Conservation (phyloP, 2,888 invertebrate species). For the Villa cingulata region DNA sequence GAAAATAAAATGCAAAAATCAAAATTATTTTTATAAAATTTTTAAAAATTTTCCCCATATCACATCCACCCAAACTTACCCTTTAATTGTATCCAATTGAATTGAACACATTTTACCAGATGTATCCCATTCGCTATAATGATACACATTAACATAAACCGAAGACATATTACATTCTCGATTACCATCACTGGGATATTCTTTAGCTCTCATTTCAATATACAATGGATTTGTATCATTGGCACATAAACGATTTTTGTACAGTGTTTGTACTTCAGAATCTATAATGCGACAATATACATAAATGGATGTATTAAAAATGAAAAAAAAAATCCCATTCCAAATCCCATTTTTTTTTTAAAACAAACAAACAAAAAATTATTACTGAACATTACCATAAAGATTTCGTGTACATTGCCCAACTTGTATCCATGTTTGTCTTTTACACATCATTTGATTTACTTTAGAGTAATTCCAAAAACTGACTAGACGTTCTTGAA, state of each 20-base stretch:
- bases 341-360: no score
- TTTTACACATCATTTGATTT: conserved; percentile 21
- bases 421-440: conserved; percentile 25
- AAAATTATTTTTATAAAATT: background rate
- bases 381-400: conserved; percentile 19
- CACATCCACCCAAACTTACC: conserved; percentile 23
- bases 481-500: conserved; percentile 27
- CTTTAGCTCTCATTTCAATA: conserved; percentile 29
- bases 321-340: background rate
- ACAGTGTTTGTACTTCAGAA: conserved; percentile 26
- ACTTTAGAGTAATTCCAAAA: conserved; percentile 33
- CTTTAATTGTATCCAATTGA: conserved; percentile 29
- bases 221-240: conserved; percentile 33
- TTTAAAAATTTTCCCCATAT: no score
- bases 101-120: conserved; percentile 28
- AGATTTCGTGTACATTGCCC: conserved; percentile 25
- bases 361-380: background rate
- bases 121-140: conserved; percentile 28
- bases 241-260: conserved; percentile 29
- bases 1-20: background rate
- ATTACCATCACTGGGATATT: conserved; percentile 21
- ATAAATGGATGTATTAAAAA: background rate
- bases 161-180: conserved; percentile 29
- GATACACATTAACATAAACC: conserved; percentile 32
- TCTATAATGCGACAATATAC: conserved; percentile 18